Conservation (phyloP, 2,888 invertebrate genomes). For the Rotaria socialis region DNA sequence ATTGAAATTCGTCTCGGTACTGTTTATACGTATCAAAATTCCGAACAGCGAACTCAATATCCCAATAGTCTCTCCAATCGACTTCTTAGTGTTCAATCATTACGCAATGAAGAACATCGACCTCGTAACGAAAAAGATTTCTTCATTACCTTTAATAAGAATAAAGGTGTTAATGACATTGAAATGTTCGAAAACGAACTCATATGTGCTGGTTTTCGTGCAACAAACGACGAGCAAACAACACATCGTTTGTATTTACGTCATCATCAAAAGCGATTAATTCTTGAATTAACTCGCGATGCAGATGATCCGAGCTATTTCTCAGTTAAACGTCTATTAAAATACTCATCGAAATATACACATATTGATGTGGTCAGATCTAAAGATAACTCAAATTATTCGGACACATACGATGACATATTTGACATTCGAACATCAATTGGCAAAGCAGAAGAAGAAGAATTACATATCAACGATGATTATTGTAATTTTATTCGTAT, state of each 20-base stretch:
- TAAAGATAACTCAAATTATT: background rate
- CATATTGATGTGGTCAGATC: slow-evolving; percentile 30
- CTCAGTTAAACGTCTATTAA: slow-evolving; percentile 15
- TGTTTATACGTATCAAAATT: slow-evolving; percentile 34
- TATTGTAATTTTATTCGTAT: slow-evolving; percentile 10
- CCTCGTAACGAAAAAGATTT: background rate
- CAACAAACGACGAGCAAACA: background rate
- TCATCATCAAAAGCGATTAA: background rate
- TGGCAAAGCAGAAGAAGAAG: slow-evolving; percentile 19
- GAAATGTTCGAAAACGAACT: background rate
- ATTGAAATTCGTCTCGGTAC: slow-evolving; percentile 31
- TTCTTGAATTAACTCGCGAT: slow-evolving; percentile 1
- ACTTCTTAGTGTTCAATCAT: background rate
- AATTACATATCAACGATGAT: slow-evolving; percentile 16
- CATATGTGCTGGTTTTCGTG: slow-evolving; percentile 10
- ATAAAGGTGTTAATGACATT: slow-evolving; percentile 23
- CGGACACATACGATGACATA: slow-evolving; percentile 2
- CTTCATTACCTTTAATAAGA: slow-evolving; percentile 20
- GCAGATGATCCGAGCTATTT: background rate
- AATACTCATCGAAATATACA: slow-evolving; percentile 19
- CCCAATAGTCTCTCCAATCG: background rate
- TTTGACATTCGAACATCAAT: slow-evolving; percentile 1
- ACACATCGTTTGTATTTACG: slow-evolving; percentile 30
- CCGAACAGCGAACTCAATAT: slow-evolving; percentile 11
- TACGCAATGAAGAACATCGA: slow-evolving; percentile 19